Base-by-base conservation (phyloP, 2,113 vertebrate genomes). In the Rhinogobius similis region DNA sequence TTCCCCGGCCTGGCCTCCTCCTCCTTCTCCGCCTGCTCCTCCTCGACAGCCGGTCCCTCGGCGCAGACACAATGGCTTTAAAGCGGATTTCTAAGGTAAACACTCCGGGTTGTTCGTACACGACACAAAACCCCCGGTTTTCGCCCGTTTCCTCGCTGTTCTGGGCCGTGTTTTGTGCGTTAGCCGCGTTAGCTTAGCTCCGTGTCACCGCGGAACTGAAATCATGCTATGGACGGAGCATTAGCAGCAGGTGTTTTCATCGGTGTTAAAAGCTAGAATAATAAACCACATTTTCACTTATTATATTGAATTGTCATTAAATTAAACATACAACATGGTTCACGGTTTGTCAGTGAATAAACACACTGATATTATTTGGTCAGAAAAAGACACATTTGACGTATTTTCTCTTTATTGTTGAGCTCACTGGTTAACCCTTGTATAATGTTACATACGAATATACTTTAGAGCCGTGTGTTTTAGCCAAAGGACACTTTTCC, bases 81-180 rank as follows among this genome's bases (percentile, higher is more conserved):
- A 93, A 93, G 86, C 91, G 92, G 59, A 94, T 93, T 71, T 88
- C 92, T 56, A 94, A 93, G 92, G 92, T 93, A 91, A 91, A 0
- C 27, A 3, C 16, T 6, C 26, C 18, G 2, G 18, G 14, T 14
- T 0, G 1, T 5, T 21, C 1, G 6, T 1, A 10, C 16, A 32
- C 7, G 16, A 32, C 56, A 8, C 7, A 2, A 20, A 20, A 1
- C 4, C 27, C 11, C 12, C 7, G 14, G 0, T 10, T 36, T 16
- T 18, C 0, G 2, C 6, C 16, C 18, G 56, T 36, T 36, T 59
- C 2, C 12, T 18, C 18, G 56, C 1, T 0, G 9, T 10, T 5
- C 18, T 9, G 14, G 7, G 29, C 23, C 18, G 16, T 32, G 56
- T 36, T 59, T 0, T 29, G 26, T 7, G 6, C 18, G 26, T 20